A percentile compares a stretch with the other conserved stretches of the same genome.
Evolutionary conservation across 2,113 vertebrate species (phyloP).

Genomic region (Vulpes ferrilata): DNA sequence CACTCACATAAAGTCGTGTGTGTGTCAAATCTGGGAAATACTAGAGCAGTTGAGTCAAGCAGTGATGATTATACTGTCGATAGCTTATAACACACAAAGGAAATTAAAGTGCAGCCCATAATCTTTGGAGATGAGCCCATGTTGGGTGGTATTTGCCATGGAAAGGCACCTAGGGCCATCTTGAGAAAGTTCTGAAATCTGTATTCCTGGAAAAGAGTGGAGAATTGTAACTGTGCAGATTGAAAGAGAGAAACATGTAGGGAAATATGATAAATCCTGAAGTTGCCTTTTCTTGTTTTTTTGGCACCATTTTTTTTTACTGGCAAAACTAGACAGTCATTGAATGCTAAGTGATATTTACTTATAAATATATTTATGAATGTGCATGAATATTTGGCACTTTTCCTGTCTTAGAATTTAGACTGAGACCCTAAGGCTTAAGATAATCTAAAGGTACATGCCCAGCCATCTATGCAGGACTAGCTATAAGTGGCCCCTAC

Average conservation of each 20-base stretch:
- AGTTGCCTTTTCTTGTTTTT: not conserved
- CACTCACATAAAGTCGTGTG: not conserved
- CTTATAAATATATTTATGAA: slow-evolving; percentile 45
- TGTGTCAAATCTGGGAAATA: not conserved
- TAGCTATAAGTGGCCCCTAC: not conserved
- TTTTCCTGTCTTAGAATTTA: slow-evolving; percentile 13
- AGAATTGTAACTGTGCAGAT: not conserved
- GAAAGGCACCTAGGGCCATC: not conserved
- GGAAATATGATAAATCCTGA: not conserved
- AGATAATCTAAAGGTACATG: not conserved
- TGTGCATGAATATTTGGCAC: not conserved
- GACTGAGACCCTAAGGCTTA: not conserved
- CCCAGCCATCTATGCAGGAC: not conserved
- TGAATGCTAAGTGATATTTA: slow-evolving; percentile 47
- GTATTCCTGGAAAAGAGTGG: not conserved
- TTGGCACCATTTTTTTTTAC: not conserved
- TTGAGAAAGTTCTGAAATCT: not conserved
- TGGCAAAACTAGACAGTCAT: slow-evolving; percentile 40
- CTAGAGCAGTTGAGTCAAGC: not conserved
- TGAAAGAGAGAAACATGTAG: not conserved
- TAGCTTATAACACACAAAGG: not conserved
- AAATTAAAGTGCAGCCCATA: not conserved
- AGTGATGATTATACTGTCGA: not conserved
- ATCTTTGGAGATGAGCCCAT: not conserved
- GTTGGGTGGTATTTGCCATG: not conserved